Base-by-base conservation (phyloP, 2,797 vertebrate species). In the Ispidina picta region DNA sequence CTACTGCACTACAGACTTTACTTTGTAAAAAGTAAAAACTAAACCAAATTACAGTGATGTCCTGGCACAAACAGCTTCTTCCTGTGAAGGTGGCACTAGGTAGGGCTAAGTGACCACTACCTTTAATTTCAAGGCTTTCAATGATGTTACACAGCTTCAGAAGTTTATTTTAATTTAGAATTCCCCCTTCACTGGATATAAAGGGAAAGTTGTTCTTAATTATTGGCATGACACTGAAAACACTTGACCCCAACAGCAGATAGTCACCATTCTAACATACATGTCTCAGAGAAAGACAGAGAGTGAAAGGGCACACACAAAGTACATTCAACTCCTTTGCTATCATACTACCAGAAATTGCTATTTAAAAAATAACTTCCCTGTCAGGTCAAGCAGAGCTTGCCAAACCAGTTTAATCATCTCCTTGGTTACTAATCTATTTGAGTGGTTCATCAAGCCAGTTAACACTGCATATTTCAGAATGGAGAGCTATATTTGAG, bases 361-460 rank as follows among this genome's bases (percentile, higher is more conserved):
- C 33, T 70, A 41, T 82, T 84, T 46, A 66, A 28, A 69, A 77
- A 55, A 75, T 65, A 85, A 89, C 84, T 90, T 90, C 69, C 72
- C 73, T 75, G 51, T 63, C 88, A 92, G 81, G 86, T 83, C 87
- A 92, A 94, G 84, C 54, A 77, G 77, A 95, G 94, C 93, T 89
- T 95, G 93, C 35, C 90, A 94, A 96, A 95, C 92, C 92, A 93
- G 95, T 96, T 95, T 89, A 89, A 93, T 92, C 65, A 94, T 92
- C 93, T 95, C 90, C 90, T 83, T 80, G 43, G 86, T 85, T 90
- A 94, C 88, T 85, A 78, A 89, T 90, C 90, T 88, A 82, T 79
- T 94, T 74, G 75, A 94, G 62, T 63, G 35, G 65, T 74, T 92
- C 86, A 94, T 94, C 84, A 87, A 88, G 71, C 43, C 58, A 77